Conservation (phyloP, 2,113 vertebrate genomes). For the Bubo scandiacus region DNA sequence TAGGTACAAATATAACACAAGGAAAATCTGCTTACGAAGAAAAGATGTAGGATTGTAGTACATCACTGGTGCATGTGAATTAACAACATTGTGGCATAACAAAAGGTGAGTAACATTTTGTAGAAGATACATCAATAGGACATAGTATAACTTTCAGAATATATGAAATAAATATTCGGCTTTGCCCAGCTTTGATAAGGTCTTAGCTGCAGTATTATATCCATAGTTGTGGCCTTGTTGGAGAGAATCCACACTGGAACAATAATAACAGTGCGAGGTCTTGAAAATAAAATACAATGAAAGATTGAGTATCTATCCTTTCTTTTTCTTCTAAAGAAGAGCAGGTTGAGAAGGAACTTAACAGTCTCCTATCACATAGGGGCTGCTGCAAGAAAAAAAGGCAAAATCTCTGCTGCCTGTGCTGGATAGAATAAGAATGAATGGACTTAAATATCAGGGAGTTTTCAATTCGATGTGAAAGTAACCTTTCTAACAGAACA, state of each 20-base stretch:
- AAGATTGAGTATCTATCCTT: neutral
- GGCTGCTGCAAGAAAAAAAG: neutral
- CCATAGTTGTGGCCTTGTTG: neutral
- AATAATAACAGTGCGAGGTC: neutral
- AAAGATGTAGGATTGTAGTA: neutral
- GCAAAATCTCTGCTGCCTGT: neutral
- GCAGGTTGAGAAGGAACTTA: neutral
- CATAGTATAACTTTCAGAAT: neutral
- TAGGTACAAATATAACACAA: neutral
- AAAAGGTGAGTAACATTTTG: neutral
- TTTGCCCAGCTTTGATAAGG: neutral
- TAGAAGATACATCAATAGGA: neutral
- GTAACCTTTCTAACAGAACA: neutral
- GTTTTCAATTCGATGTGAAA: neutral
- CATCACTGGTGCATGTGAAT: neutral
- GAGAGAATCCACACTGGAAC: neutral
- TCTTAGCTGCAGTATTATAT: neutral
- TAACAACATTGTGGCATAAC: neutral
- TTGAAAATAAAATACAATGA: neutral
- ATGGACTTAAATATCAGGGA: neutral
- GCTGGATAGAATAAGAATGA: neutral
- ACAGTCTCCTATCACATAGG: neutral
- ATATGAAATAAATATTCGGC: neutral
- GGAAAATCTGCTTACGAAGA: neutral
- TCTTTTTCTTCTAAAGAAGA: neutral